These are phyloP conservation scores for Tortricodes alternella DNA, from an alignment of 2,888 invertebrate species.

Conservation along the genomic window DNA sequence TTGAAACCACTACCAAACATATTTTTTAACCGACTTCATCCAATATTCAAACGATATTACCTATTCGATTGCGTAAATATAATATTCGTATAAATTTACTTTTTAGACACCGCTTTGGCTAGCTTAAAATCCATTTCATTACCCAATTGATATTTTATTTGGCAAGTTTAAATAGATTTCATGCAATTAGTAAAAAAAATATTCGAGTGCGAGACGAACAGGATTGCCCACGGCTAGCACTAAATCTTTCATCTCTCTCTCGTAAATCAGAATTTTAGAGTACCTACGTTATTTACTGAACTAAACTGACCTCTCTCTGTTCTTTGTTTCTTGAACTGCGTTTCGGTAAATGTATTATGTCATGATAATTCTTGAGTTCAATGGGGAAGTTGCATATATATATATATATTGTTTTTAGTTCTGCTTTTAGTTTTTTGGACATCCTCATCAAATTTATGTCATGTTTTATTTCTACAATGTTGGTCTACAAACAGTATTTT, in stretches of 20 bases:
- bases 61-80: conserved; percentile 10
- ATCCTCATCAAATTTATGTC: too few relatives aligned
- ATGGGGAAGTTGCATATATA: too few relatives aligned
- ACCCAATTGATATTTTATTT: conserved; percentile 22
- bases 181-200: conserved; percentile 25
- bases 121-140: conserved; percentile 6
- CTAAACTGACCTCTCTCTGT: conserved; percentile 31
- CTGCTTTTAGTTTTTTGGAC: too few relatives aligned
- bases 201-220: conserved; percentile 21
- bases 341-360: conserved; percentile 31
- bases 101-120: conserved; percentile 9
- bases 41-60: too few relatives aligned
- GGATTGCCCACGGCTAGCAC: conserved; percentile 18
- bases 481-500: too few relatives aligned
- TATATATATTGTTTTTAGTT: too few relatives aligned
- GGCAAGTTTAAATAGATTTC: conserved; percentile 26
- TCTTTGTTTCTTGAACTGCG: too few relatives aligned
- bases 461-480: too few relatives aligned
- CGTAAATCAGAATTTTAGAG: conserved; percentile 31
- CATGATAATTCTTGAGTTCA: too few relatives aligned
- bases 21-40: too few relatives aligned
- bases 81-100: conserved; percentile 12
- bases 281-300: conserved; percentile 25
- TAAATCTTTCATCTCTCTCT: conserved; percentile 28
- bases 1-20: too few relatives aligned